Percentiles rank a stretch among this genome's conserved stretches.
phyloP scores from a whole-genome alignment of 2,113 vertebrate genomes.

The Sinocyclocheilus grahami region DNA sequence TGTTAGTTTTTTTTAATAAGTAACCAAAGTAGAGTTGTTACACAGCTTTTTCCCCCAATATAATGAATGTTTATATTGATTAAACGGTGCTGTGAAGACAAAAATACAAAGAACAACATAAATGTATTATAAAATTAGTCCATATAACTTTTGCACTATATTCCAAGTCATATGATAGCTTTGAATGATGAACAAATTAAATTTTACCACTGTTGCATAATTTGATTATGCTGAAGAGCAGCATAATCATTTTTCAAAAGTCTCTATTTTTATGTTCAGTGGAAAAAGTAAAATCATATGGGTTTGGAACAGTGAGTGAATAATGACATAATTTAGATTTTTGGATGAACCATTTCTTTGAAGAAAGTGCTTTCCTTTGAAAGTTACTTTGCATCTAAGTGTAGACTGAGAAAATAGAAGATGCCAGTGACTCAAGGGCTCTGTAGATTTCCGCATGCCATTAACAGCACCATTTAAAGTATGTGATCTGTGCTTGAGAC shows the following conservation, averaged over 20 bases:
- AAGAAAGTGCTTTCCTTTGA: conserved; percentile 16
- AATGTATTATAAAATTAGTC: neutral
- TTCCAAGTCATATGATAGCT: neutral
- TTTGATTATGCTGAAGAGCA: too few species aligned
- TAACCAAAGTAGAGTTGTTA: too few species aligned
- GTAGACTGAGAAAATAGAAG: conserved; percentile 19
- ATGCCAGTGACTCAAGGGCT: conserved; percentile 34
- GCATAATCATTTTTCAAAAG: neutral
- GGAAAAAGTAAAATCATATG: too few species aligned
- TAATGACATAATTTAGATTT: neutral
- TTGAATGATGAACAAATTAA: neutral
- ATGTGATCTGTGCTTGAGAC: conserved; percentile 24
- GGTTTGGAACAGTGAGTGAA: neutral
- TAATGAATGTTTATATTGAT: too few species aligned
- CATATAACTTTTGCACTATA: neutral
- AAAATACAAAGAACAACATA: neutral
- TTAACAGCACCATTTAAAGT: conserved; percentile 41
- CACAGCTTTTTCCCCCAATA: too few species aligned
- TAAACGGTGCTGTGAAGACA: too few species aligned
- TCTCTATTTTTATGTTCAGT: neutral
- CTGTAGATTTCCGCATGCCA: neutral
- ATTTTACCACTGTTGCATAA: neutral
- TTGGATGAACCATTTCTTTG: neutral
- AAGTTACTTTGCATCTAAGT: neutral
- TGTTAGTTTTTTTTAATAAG: too few species aligned